Conservation (phyloP, 2,113 vertebrate species). For the Morone chrysops region DNA sequence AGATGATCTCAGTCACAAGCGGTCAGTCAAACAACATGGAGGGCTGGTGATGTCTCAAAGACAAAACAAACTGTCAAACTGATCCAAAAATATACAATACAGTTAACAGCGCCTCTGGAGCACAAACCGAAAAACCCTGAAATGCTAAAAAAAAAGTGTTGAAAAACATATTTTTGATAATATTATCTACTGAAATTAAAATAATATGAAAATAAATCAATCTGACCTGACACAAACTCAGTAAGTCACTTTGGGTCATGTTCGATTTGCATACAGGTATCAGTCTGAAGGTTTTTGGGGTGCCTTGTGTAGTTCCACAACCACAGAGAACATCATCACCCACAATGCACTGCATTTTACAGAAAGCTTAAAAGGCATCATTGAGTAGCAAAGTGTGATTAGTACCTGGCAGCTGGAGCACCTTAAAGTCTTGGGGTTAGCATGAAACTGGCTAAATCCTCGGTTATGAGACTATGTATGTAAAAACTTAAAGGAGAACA, state of each 20-base stretch:
- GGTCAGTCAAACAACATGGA: conserved; percentile 24
- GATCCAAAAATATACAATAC: conserved; percentile 27
- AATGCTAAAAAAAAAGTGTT: not conserved
- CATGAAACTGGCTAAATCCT: not conserved
- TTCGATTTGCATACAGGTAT: conserved; percentile 15
- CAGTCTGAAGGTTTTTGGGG: not conserved
- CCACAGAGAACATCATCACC: conserved; percentile 7
- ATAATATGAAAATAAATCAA: conserved; percentile 9
- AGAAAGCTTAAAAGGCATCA: conserved; percentile 25
- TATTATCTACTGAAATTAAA: not conserved
- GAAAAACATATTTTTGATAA: not conserved
- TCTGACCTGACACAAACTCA: conserved; percentile 1
- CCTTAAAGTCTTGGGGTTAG: not conserved
- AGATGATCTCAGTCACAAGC: conserved; percentile 12
- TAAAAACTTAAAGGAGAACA: too few relatives aligned
- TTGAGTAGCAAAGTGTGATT: conserved; percentile 27
- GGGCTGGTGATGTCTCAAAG: not conserved
- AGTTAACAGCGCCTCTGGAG: not conserved
- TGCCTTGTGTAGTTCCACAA: not conserved
- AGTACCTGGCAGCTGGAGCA: not conserved
- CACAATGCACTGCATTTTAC: conserved; percentile 9
- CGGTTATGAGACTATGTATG: too few relatives aligned
- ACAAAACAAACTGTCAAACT: not conserved
- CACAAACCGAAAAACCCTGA: conserved; percentile 1
- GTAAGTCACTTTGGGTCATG: conserved; percentile 38